Evolutionary conservation across 2,797 vertebrate species (phyloP).

Genomic region (Lithobates pipiens): DNA sequence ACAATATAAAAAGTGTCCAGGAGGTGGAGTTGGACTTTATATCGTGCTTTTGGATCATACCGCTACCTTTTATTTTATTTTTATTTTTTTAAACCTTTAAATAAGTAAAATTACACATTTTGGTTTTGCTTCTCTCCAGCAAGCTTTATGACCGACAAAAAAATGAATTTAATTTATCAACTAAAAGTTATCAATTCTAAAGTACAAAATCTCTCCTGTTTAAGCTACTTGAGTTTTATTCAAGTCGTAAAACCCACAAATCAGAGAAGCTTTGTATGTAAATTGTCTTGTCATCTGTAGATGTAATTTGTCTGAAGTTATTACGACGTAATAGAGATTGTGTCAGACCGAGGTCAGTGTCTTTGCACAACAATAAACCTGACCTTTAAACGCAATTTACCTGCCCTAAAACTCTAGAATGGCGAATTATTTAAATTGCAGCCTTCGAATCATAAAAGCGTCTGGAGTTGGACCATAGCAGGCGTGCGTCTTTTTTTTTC

Average conservation of each 20-base stretch:
- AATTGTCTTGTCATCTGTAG: slow-evolving; percentile 55
- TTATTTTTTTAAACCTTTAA: background rate
- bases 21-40: background rate
- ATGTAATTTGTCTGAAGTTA: slow-evolving; percentile 52
- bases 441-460: slow-evolving; percentile 41
- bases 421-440: slow-evolving; percentile 44
- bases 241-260: slow-evolving; percentile 27
- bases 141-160: background rate
- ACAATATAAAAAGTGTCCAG: background rate
- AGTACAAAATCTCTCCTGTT: slow-evolving; percentile 7
- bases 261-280: slow-evolving; percentile 30
- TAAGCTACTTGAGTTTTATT: slow-evolving; percentile 42
- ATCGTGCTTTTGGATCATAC: background rate
- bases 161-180: slow-evolving; percentile 15
- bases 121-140: background rate
- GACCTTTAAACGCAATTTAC: slow-evolving; percentile 65
- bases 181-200: slow-evolving; percentile 34
- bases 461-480: background rate
- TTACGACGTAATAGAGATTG: slow-evolving; percentile 50
- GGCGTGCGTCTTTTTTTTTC: background rate
- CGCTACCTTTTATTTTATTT: background rate
- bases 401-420: slow-evolving; percentile 50
- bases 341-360: slow-evolving; percentile 49
- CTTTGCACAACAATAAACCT: slow-evolving; percentile 61
- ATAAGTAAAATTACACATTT: background rate